These are phyloP conservation scores for Drosophila biarmipes DNA, from an alignment of 1,140 invertebrate genomes.

Conservation along the genomic window DNA sequence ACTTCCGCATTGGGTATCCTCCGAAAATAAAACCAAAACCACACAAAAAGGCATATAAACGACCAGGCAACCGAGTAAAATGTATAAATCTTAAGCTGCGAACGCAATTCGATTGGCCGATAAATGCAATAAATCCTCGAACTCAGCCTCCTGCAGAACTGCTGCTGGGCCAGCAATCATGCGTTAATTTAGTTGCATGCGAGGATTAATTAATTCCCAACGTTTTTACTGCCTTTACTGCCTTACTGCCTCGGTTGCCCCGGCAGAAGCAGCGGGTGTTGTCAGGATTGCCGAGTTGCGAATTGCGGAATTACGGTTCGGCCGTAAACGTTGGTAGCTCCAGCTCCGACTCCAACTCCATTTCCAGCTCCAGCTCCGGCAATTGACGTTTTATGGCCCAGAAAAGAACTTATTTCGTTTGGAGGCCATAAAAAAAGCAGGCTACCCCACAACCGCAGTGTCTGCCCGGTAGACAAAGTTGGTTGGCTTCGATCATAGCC, in stretches of 20 bases:
- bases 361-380: conserved; percentile 10
- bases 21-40: conserved; percentile 17
- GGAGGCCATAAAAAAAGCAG: conserved; percentile 40
- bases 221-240: conserved; percentile 69
- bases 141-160: conserved; percentile 16
- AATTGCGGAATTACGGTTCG: conserved; percentile 26
- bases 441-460: conserved; percentile 16
- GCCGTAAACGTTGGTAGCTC: conserved; percentile 37
- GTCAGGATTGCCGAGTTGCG: conserved; percentile 47
- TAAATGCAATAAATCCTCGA: conserved; percentile 75
- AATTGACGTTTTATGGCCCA: conserved; percentile 51
- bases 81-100: conserved; percentile 70
- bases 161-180: conserved; percentile 65
- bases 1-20: conserved; percentile 62
- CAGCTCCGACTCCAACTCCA: not conserved
- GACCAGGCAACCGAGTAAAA: conserved; percentile 29
- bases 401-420: conserved; percentile 52
- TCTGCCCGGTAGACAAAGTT: conserved; percentile 15
- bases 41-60: conserved; percentile 8
- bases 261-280: conserved; percentile 67
- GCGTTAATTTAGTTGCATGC: conserved; percentile 81
- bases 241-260: conserved; percentile 45
- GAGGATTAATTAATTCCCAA: conserved; percentile 78
- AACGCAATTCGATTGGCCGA: conserved; percentile 76
- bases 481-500: conserved; percentile 40